Evolutionary conservation across 2,797 vertebrate species (phyloP), one percentile per base, ranked within the genome.

Genomic region (Furcifer pardalis): DNA sequence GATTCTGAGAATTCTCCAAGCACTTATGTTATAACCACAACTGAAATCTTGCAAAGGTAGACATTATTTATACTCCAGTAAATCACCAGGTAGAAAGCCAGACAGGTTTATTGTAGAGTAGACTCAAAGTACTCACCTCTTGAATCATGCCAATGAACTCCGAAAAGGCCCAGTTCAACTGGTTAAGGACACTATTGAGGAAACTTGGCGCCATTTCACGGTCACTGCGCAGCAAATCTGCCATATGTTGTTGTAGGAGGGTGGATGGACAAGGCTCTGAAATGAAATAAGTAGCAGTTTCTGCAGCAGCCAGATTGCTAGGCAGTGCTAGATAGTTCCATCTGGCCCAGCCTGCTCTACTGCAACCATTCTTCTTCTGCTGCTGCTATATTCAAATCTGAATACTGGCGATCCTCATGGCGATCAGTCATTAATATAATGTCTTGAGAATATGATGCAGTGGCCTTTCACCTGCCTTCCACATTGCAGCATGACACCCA

Each of bases 141-240:
- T 99, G 98, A 90, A 99, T 99, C 98, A 99, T 99, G 91, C 98
- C 98, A 0, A 99, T 99, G 93, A 99, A 99, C 95, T 99, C 98
- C 0, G 98, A 99, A 95, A 99, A 99, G 5, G 98, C 98, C 98
- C 98, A 99, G 96, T 99, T 99, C 66, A 99, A 98, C 92, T 99
- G 98, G 95, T 99, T 99, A 77, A 99, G 97, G 93, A 99, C 98
- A 0, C 98, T 99, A 97, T 99, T 99, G 92, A 99, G 98, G 94
- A 99, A 99, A 86, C 98, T 98, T 89, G 98, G 98, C 0, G 98
- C 98, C 97, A 99, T 97, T 73, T 99, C 98, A 0, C 97, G 97
- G 81, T 98, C 98, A 12, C 95, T 88, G 62, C 95, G 96, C 65
- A 99, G 97, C 87, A 99, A 96, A 73, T 97, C 97, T 0, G 98